phyloP scores from a whole-genome alignment of 2,797 vertebrate genomes.

The Pantherophis vulpinus region DNA sequence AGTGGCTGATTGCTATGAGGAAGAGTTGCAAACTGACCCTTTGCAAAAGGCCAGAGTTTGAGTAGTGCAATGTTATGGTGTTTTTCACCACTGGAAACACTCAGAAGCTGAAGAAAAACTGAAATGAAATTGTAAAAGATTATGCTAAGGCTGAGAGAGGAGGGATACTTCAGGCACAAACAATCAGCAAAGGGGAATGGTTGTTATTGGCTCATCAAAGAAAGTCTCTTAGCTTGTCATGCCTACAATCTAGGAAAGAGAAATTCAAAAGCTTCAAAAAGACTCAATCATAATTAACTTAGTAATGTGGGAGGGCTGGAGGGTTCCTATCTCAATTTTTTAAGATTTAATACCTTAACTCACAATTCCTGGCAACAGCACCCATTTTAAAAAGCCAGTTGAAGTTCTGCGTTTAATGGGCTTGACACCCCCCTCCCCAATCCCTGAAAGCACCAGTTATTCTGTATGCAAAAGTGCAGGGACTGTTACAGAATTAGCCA shows the following conservation, averaged over 20 bases:
- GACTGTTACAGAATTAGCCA: not conserved
- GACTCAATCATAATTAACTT: not conserved
- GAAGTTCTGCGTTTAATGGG: not conserved
- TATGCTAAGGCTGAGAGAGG: not conserved
- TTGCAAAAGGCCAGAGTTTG: not conserved
- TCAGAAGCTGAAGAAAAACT: not conserved
- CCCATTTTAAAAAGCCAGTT: not conserved
- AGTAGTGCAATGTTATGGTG: not conserved
- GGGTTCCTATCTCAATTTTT: not conserved
- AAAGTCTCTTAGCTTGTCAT: not conserved
- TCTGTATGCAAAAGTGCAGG: not conserved
- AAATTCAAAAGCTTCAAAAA: not conserved
- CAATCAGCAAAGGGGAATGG: not conserved
- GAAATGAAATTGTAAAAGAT: not conserved
- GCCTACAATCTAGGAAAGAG: not conserved
- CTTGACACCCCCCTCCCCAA: not conserved
- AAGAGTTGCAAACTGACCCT: not conserved
- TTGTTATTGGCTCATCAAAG: not conserved
- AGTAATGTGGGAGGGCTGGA: not conserved
- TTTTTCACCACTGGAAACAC: not conserved
- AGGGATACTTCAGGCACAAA: not conserved
- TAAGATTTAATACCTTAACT: not conserved
- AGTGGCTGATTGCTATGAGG: not conserved
- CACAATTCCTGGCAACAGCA: not conserved
- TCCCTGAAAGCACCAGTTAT: not conserved